Evolutionary conservation across 2,113 vertebrate species (phyloP).

Genomic region (Spermophilus dauricus): DNA sequence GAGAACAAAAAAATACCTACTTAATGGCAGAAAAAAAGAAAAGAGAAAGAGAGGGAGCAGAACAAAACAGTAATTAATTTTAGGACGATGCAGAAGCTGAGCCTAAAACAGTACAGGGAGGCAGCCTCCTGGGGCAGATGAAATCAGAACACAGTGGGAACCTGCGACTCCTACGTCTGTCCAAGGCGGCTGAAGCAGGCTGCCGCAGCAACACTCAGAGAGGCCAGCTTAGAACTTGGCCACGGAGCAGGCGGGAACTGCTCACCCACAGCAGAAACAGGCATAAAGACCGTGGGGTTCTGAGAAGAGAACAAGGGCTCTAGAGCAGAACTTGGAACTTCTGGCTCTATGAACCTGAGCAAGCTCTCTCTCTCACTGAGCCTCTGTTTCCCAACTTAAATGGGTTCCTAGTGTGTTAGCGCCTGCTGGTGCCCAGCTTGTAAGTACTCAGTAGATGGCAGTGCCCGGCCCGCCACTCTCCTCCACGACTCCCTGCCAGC

Average conservation of each 20-base stretch:
- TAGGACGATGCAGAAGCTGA: background rate
- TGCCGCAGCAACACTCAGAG: no score
- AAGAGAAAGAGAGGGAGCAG: background rate
- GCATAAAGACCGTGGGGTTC: rapidly evolving
- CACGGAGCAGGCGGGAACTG: no score
- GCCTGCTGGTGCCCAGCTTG: background rate
- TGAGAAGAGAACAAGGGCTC: background rate
- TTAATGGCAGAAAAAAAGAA: background rate
- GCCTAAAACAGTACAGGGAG: background rate
- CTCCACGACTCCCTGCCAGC: background rate
- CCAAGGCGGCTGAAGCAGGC: rapidly evolving
- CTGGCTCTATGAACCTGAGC: no score
- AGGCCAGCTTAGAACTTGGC: rapidly evolving
- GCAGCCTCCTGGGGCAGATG: background rate
- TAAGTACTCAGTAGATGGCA: rapidly evolving
- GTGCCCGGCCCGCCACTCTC: rapidly evolving
- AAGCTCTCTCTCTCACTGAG: background rate
- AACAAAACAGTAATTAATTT: background rate
- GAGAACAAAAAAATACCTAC: background rate
- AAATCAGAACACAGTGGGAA: background rate
- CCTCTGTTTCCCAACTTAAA: background rate
- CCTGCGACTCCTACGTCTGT: background rate
- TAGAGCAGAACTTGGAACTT: background rate
- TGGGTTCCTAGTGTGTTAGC: background rate
- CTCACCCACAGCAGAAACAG: background rate